Evolutionary conservation across 2,113 vertebrate genomes (phyloP).

Genomic region (Scalopus aquaticus): DNA sequence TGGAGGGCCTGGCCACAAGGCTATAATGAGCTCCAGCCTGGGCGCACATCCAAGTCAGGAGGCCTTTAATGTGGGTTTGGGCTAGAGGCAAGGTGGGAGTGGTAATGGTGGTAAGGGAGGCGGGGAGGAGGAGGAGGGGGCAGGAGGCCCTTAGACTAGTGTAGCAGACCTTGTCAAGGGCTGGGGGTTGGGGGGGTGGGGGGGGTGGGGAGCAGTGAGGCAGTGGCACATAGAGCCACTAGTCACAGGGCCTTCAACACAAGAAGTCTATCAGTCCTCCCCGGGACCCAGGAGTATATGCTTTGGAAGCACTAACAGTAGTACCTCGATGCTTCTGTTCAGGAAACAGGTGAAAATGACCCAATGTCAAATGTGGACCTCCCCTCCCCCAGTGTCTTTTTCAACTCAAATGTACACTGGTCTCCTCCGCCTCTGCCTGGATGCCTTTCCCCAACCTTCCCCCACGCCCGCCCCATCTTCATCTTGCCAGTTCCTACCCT

Average conservation of each 20-base stretch:
- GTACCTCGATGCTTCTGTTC: not conserved
- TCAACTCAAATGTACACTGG: not conserved
- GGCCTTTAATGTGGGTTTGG: conserved; percentile 18
- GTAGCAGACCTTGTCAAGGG: not conserved
- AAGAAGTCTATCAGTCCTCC: not conserved
- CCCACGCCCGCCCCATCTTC: not conserved
- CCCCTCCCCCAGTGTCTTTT: not conserved
- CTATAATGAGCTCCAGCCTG: conserved; percentile 36
- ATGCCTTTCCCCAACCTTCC: not conserved
- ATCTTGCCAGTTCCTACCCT: not conserved
- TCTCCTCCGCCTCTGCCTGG: not conserved
- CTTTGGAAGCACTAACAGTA: not conserved
- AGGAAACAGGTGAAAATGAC: conserved; percentile 16
- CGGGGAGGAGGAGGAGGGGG: not conserved
- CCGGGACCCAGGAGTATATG: not conserved
- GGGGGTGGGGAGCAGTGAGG: not conserved
- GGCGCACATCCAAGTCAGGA: not conserved
- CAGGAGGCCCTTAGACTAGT: too few species aligned
- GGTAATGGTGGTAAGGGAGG: not conserved
- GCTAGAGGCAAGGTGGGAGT: not conserved
- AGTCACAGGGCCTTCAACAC: not conserved
- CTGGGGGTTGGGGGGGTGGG: not conserved
- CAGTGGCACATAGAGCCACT: not conserved
- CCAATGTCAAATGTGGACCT: not conserved
- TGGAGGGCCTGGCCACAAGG: conserved; percentile 27